Base-by-base conservation (phyloP, 2,797 vertebrate species). In the Clarias pachynema region DNA sequence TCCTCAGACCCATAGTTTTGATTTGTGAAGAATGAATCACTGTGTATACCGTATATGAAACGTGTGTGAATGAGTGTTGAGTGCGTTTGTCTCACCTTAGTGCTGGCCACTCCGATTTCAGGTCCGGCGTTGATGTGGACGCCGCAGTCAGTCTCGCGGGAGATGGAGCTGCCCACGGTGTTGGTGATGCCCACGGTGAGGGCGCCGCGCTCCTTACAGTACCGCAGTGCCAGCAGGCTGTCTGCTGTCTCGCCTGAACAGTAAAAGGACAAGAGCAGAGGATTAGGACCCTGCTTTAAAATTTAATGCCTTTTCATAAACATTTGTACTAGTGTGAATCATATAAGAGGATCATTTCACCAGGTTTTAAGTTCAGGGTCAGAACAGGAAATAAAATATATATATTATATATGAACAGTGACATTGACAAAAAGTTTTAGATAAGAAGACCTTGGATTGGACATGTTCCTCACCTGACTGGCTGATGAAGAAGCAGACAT, bases 401-500 rank as follows among this genome's bases (percentile, higher is more conserved):
- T 6, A 20, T 68, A 4, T 20, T 4, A 5, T 29, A 65, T 29
- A 14, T 4, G 6, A 10, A 65, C 24, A 6, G 34, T 8, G 16
- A 26, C 24, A 16, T 2, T n/a, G 24, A 24, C 44, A 53, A 6
- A 26, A 53, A 1, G 1, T 5, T 49, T 26, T 0, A 53, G 3
- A 75, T 4, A 59, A 14, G n/a, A 57, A 57, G 16, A 22, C 40
- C 59, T 59, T 59, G 34, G 1, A 79, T 3, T 40, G 20, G 4
- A 84, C 1, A 4, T 14, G 49, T 53, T 49, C 29, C 59, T 68
- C 89, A 99, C 98, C 98, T 94, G 98, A 99, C 86, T 99, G 98
- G 94, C 98, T 99, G 94, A 99, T 97, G 92, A 99, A 99, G 91
- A 99, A 99, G 94, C 98, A 99, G 87, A 99, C 98, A 0, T 99